Evolutionary conservation across 2,113 vertebrate species (phyloP), one percentile per base, ranked within the genome.

Genomic region (Amazona vittata): DNA sequence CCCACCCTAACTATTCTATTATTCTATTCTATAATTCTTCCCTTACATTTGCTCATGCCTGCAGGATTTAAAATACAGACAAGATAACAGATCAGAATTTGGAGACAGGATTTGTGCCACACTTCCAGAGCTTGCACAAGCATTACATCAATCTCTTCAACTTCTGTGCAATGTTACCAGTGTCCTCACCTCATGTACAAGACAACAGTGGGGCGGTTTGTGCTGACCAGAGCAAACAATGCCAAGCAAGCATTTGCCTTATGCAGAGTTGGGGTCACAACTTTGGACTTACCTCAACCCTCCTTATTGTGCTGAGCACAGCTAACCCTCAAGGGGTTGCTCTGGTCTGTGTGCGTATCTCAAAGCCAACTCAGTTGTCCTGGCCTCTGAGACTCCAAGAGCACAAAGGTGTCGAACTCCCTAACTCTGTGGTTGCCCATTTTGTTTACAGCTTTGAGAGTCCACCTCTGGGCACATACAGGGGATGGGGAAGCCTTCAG

Each of bases 161-260:
- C 64, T 49, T 46, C 41, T 39, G 20, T 12, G 73, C 70, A 89
- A 18, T 12, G 44, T 68, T 81, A 29, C 50, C 60, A 29, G 22
- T 50, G 86, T 63, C 47, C 64, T 71, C 39, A 29, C 43, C 29
- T 50, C 11, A 5, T 2, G 50, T 11, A 33, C 31, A 35, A 12
- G 35, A 46, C 1, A 8, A 43, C 31, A 57, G 41, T 0, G 0
- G 39, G 11, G 43, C 75, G 41, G 44, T 35, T 75, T 7, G 29
- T 68, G 65, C 82, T 68, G 47, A 57, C 8, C 65, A 25, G 41
- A 33, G 50, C 7, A 11, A 60, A 46, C 76, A 39, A 33, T 6
- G n/a, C 55, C 1, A 8, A 89, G 89, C 59, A 75, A 68, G 60
- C 24, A 11, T 37, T 16, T 0, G 0, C 37, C 29, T 68, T 68